phyloP scores from a whole-genome alignment of 2,797 vertebrate species.

The Pseudochromis fuscus region DNA sequence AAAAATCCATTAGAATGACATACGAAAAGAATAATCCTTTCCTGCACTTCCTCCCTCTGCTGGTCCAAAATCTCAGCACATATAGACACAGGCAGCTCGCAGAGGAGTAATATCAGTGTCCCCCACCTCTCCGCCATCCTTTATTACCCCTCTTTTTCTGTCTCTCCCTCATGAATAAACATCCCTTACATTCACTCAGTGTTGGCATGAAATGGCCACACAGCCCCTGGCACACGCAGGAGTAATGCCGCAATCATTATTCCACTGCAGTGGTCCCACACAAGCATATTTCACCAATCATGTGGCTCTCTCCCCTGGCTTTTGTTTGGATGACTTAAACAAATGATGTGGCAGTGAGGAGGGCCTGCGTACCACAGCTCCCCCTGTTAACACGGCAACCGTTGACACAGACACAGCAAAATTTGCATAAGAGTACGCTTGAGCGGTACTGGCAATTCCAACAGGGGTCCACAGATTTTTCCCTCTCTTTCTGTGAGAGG shows the following conservation, averaged over 20 bases:
- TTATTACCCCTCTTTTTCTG: slow-evolving; percentile 63
- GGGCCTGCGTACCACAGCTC: slow-evolving; percentile 75
- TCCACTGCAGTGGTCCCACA: slow-evolving; percentile 88
- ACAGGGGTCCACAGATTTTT: slow-evolving; percentile 81
- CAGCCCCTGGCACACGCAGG: slow-evolving; percentile 79
- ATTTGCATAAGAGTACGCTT: slow-evolving; percentile 90
- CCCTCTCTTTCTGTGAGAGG: slow-evolving; percentile 60
- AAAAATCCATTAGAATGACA: slow-evolving; percentile 5
- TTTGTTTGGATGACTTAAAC: slow-evolving; percentile 93
- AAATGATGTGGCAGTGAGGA: slow-evolving; percentile 89
- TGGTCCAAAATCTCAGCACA: slow-evolving; percentile 50
- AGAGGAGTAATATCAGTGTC: slow-evolving; percentile 71
- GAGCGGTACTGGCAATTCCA: slow-evolving; percentile 86
- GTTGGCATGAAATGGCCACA: slow-evolving; percentile 84
- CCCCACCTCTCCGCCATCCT: slow-evolving; percentile 63
- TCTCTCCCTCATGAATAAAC: slow-evolving; percentile 81
- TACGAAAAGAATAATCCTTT: neutral
- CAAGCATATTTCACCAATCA: slow-evolving; percentile 92
- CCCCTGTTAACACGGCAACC: slow-evolving; percentile 89
- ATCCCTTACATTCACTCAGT: slow-evolving; percentile 77
- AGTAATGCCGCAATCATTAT: slow-evolving; percentile 90
- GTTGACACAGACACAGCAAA: slow-evolving; percentile 84
- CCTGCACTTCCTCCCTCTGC: slow-evolving; percentile 40
- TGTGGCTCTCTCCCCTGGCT: slow-evolving; percentile 89
- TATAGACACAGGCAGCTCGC: slow-evolving; percentile 49